phyloP scores from a whole-genome alignment of 2,888 invertebrate genomes.

The Drosophila hamatofila region DNA sequence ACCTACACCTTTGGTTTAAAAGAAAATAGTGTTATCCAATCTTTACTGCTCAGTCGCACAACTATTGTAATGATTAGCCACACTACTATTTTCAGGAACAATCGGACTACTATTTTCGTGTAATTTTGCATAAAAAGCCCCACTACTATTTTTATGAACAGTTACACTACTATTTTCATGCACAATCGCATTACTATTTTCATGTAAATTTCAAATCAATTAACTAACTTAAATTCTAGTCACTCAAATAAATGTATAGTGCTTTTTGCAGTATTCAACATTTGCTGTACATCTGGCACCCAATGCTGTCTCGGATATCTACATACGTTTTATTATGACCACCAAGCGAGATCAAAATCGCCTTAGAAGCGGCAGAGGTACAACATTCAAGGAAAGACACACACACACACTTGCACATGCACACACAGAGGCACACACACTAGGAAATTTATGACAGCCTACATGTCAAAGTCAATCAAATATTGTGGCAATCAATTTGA shows the following conservation, averaged over 20 bases:
- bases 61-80: too few species aligned
- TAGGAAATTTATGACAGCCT: constrained; percentile 80
- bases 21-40: too few species aligned
- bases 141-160: too few species aligned
- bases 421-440: not conserved
- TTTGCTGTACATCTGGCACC: not conserved
- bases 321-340: constrained; percentile 44
- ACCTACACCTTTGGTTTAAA: too few species aligned
- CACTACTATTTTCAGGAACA: too few species aligned
- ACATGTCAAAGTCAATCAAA: constrained; percentile 85
- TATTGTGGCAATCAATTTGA: constrained; percentile 81
- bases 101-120: too few species aligned
- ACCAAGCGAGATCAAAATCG: constrained; percentile 38
- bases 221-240: not conserved
- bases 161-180: too few species aligned
- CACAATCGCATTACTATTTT: not conserved
- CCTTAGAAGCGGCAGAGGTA: constrained; percentile 21
- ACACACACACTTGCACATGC: not conserved
- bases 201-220: not conserved
- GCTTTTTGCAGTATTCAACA: not conserved
- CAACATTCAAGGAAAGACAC: constrained; percentile 5
- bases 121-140: too few species aligned
- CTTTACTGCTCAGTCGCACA: too few species aligned
- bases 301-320: constrained; percentile 34
- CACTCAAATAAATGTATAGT: not conserved